Percentiles rank a stretch among this genome's conserved stretches.
Evolutionary conservation across 2,888 invertebrate species (phyloP).

Genomic region (Ectemnius continuus): DNA sequence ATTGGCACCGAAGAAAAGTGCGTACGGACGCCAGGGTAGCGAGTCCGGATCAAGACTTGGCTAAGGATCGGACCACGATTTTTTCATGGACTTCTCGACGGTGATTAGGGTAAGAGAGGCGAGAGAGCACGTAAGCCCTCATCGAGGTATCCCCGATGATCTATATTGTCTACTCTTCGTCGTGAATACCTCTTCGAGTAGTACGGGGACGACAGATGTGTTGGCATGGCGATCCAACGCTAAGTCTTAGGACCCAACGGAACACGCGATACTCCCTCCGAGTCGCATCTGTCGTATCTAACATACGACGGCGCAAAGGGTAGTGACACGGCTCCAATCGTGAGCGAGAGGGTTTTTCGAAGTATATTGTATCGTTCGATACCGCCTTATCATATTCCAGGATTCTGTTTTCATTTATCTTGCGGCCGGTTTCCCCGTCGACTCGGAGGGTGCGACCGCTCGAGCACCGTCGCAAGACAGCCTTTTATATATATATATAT

Average conservation of each 20-base stretch:
- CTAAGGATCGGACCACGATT: conserved; percentile 49
- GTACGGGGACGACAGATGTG: neutral
- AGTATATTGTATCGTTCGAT: conserved; percentile 26
- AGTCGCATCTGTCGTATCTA: conserved; percentile 23
- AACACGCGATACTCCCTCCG: conserved; percentile 54
- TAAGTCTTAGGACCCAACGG: conserved; percentile 51
- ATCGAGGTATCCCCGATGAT: neutral
- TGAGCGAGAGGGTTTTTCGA: neutral
- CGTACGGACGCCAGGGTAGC: conserved; percentile 66
- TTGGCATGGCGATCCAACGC: conserved; percentile 44
- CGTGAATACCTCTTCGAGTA: neutral
- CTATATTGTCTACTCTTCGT: neutral
- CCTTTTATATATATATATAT: conserved; percentile 52
- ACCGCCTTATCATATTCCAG: conserved; percentile 20
- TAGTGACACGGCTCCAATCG: conserved; percentile 4
- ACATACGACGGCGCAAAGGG: neutral
- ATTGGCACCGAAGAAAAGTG: conserved; percentile 44
- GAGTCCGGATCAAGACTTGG: conserved; percentile 58
- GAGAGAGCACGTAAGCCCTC: neutral
- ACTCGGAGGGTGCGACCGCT: conserved; percentile 59
- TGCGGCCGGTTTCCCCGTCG: conserved; percentile 9
- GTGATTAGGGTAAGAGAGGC: conserved; percentile 34
- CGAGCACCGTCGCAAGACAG: conserved; percentile 54
- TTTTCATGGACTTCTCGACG: conserved; percentile 20
- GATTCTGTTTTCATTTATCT: neutral